Percentiles rank a stretch among this genome's conserved stretches.
Conservation (phyloP, 2,113 vertebrate genomes). For the Heloderma charlesbogerti region DNA sequence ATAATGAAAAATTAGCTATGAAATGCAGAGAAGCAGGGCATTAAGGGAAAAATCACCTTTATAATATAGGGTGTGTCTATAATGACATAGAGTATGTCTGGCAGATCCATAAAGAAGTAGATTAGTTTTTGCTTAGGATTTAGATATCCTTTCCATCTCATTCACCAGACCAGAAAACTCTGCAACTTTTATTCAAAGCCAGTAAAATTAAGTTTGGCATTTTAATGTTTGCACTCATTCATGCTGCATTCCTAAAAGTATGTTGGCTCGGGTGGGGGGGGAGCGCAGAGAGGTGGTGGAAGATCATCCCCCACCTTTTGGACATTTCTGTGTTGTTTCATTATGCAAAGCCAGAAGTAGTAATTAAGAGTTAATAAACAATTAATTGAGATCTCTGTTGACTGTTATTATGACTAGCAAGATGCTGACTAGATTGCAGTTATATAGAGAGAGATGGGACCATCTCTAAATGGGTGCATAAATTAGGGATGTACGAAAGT, state of each 20-base stretch:
- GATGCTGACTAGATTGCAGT: neutral
- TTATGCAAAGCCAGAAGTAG: neutral
- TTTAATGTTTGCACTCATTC: neutral
- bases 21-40: rapidly evolving
- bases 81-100: no score
- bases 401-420: neutral
- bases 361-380: neutral
- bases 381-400: neutral
- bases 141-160: neutral
- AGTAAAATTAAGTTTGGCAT: neutral
- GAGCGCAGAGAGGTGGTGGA: neutral
- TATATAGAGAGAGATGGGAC: neutral
- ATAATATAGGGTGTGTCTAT: neutral
- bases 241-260: neutral
- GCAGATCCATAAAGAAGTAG: neutral
- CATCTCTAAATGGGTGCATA: neutral
- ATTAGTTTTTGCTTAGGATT: neutral
- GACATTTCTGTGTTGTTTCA: neutral
- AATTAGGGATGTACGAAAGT: no score
- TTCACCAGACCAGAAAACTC: neutral
- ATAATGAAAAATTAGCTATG: neutral
- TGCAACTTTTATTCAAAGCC: neutral
- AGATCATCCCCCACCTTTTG: neutral
- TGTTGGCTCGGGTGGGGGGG: no score
- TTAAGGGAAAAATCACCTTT: neutral